Evolutionary conservation across 2,797 vertebrate genomes (phyloP).

Genomic region (Betta splendens): DNA sequence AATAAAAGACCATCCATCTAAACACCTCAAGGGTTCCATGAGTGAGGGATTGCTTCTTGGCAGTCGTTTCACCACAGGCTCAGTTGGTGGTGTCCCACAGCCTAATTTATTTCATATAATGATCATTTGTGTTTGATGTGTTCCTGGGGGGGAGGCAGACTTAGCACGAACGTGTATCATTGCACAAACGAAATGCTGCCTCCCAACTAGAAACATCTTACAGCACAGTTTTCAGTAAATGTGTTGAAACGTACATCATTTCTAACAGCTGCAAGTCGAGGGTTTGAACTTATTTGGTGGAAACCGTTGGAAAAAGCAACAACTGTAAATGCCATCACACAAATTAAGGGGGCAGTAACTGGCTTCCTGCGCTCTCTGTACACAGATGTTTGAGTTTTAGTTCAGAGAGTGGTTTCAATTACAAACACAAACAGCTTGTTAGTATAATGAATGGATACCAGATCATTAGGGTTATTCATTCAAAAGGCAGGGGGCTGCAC

Average conservation of each 20-base stretch:
- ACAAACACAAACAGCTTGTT: slow-evolving; percentile 25
- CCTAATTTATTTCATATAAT: background rate
- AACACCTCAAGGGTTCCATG: background rate
- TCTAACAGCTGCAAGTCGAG: slow-evolving; percentile 16
- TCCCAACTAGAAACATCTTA: background rate
- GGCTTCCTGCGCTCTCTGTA: slow-evolving; percentile 14
- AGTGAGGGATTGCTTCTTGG: slow-evolving; percentile 6
- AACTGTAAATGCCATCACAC: slow-evolving; percentile 4
- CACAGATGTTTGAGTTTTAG: too few relatives aligned
- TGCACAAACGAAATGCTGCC: background rate
- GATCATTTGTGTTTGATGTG: background rate
- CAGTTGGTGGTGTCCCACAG: background rate
- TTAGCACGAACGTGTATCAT: background rate
- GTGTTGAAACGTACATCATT: slow-evolving; percentile 18
- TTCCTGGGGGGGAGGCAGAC: background rate
- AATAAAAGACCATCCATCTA: background rate
- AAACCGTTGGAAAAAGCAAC: slow-evolving; percentile 13
- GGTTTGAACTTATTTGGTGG: slow-evolving; percentile 1
- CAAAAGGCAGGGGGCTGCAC: slow-evolving; percentile 66
- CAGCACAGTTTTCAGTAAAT: background rate
- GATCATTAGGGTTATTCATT: slow-evolving; percentile 15
- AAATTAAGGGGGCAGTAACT: slow-evolving; percentile 8
- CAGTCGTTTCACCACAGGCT: background rate
- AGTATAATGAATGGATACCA: background rate
- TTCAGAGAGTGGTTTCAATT: slow-evolving; percentile 36